A percentile compares a stretch with the other conserved stretches of the same genome.
These are phyloP conservation scores for Leucoraja erinaceus DNA, from an alignment of 2,113 vertebrate genomes.

Conservation along the genomic window DNA sequence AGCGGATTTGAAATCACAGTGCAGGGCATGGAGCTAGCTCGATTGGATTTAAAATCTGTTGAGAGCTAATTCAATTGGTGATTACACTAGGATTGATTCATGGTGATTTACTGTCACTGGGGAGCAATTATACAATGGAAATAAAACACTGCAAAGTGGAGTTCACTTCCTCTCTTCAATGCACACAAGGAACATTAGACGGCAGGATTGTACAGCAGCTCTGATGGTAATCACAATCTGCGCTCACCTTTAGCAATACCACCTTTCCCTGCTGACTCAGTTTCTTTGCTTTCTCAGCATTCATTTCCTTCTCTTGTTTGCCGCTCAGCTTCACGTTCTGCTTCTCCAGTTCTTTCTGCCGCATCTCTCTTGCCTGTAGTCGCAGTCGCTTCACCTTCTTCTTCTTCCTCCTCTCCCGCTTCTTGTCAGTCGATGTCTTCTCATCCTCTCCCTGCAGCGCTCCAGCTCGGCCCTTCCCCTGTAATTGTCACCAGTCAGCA, in stretches of 20 bases:
- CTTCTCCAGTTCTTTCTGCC: constrained; percentile 67
- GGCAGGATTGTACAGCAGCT: neutral
- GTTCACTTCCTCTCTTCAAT: neutral
- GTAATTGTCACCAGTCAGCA: constrained; percentile 35
- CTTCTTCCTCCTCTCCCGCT: constrained; percentile 77
- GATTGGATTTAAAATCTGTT: neutral
- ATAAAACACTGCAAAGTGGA: neutral
- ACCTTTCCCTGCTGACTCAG: constrained; percentile 76
- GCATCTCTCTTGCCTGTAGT: constrained; percentile 68
- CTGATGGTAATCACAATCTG: neutral
- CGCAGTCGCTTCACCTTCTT: constrained; percentile 71
- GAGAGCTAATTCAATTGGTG: neutral
- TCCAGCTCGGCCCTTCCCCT: constrained; percentile 90
- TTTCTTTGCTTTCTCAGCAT: constrained; percentile 64
- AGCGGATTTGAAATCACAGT: neutral
- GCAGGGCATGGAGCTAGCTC: neutral
- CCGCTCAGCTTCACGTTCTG: constrained; percentile 49
- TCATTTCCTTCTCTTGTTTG: constrained; percentile 63
- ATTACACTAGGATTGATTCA: neutral
- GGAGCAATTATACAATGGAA: neutral
- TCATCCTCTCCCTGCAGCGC: constrained; percentile 74
- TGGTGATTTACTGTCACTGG: neutral
- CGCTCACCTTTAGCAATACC: constrained; percentile 71
- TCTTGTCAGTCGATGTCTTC: constrained; percentile 84
- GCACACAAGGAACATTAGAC: neutral